Evolutionary conservation across 2,888 invertebrate species (phyloP), one percentile per base, ranked within the genome.

Genomic region (Chirona hameri): DNA sequence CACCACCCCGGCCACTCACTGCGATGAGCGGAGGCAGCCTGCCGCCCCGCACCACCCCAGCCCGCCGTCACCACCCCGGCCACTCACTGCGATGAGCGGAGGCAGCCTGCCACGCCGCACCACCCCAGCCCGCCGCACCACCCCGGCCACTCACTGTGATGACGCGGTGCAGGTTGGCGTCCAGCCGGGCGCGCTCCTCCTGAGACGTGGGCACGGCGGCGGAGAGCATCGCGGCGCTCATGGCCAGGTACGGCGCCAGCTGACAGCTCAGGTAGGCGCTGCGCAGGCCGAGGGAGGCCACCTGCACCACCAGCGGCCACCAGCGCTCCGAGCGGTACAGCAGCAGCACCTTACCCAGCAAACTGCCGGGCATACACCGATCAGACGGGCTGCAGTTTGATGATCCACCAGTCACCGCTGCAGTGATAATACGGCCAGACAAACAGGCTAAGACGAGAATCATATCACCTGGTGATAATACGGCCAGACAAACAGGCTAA

Each of bases 271-370:
- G 89, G 87, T 93, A 93, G 18, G 95, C 95, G 88, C 94, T 95
- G 85, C 92, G 92, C 81, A 97, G 89, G 0, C 96, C 96, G 87
- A 93, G 92, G 83, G 92, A 91, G 82, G 97, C 89, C 83, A 97
- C 93, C 88, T 93, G 92, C 0, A 95, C 93, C 72, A 96, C 92
- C 82, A 98, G 90, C 81, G 91, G 91, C 90, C 94, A 94, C 98
- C 98, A 98, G 86, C 93, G 92, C 89, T 98, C 98, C 85, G 91
- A 91, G 55, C 97, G 92, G 88, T 97, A 97, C 87, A 97, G 97
- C 91, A 39, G 76, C 76, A 76, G 76, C 46, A 76, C 76, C 39
- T 76, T 76, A 24, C 39, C 24, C 76, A 76, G 76, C 76, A 76
- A 46, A 18, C 76, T 76, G 76, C 24, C 39, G 39, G 39, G 39